Evolutionary conservation across 2,113 vertebrate genomes (phyloP), one percentile per base, ranked within the genome.

Genomic region (Anhinga rufa): DNA sequence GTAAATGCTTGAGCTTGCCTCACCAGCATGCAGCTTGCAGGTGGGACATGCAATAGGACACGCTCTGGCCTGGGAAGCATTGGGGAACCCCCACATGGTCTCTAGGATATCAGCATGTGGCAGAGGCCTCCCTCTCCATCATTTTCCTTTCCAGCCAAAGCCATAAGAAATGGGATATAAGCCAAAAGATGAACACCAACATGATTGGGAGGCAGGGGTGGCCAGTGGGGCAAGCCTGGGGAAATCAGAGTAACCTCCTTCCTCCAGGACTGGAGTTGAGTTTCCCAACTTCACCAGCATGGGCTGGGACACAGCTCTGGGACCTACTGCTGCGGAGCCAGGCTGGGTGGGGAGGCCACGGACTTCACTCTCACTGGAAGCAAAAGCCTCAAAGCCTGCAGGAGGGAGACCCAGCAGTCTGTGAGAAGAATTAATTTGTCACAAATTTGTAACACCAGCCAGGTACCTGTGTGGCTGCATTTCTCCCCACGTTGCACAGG

Each of bases 281-380:
- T 48, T 80, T 86, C 32, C 62, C 58, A 61, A 11, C 46, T 77
- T 77, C 36, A 44, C 42, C 44, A 69, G 20, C 44, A 19, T 20
- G 60, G 49, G 28, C 44, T 52, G 52, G 42, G 42, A 58, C 31
- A 24, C 46, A 76, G 52, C 49, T 21, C 28, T 36, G 42, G 19
- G 54, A 72, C 9, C 42, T 58, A 17, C 28, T 0, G 0, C n/a
- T 60, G 32, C 48, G 3, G 2, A 40, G 54, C 28, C n/a, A 42
- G 38, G 32, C 14, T 31, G 11, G 6, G 6, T 36, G 49, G 32
- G 34, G 25, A 60, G 1, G 6, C 42, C 77, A 42, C 1, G 1
- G 32, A 17, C 26, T 55, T 55, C 1, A 0, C 13, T 54, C n/a
- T 49, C 38, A 9, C 32, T 52, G 36, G 28, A 71, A 79, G 6